Conservation (phyloP, 2,797 vertebrate genomes). For the Trachops cirrhosus region DNA sequence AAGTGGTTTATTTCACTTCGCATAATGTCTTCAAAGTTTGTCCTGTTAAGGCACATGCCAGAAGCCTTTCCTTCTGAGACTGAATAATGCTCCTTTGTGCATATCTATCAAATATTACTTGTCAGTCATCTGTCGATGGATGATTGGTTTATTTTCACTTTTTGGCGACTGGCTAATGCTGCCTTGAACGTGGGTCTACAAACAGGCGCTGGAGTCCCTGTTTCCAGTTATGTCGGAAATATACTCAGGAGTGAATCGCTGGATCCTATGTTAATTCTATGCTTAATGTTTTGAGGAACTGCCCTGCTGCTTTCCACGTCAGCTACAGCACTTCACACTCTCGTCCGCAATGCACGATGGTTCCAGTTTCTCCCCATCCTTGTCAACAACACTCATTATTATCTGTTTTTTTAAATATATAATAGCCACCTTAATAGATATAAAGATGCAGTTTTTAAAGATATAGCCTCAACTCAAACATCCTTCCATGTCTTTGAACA, state of each 20-base stretch:
- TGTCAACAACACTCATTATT: not conserved
- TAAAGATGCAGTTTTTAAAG: not conserved
- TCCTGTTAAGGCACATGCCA: no score
- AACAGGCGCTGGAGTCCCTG: not conserved
- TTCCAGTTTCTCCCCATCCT: not conserved
- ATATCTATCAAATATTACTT: not conserved
- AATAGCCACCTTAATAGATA: not conserved
- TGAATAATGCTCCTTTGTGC: not conserved
- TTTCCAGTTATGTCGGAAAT: not conserved
- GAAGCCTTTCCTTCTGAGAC: not conserved
- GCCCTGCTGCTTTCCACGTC: not conserved
- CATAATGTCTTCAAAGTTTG: not conserved
- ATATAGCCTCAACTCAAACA: not conserved
- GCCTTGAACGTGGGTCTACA: not conserved
- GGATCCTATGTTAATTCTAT: not conserved
- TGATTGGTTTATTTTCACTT: not conserved
- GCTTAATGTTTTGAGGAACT: not conserved
- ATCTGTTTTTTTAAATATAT: not conserved
- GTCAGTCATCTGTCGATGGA: not conserved
- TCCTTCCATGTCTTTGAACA: not conserved
- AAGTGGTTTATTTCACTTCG: not conserved
- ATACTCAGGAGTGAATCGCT: not conserved
- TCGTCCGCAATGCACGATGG: no score
- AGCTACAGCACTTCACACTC: not conserved
- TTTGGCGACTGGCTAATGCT: not conserved